phyloP scores from a whole-genome alignment of 37 sponge, comb jelly and placozoan genomes.

The Chondrosia reniformis region DNA sequence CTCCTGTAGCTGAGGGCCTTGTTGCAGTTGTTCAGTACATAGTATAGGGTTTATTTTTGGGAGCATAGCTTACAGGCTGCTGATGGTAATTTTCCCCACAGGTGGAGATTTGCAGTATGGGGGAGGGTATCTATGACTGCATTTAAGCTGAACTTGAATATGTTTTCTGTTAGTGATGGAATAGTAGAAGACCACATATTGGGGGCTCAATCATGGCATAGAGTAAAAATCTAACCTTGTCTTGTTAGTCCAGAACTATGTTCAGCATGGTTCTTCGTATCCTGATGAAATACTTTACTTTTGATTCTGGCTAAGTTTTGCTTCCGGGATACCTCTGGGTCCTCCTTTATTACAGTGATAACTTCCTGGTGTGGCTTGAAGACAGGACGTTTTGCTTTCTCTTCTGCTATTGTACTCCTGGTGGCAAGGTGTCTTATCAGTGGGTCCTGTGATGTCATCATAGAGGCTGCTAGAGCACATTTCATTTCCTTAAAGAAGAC shows the following conservation, averaged over 20 bases:
- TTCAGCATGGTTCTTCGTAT: background rate
- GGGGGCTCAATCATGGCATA: background rate
- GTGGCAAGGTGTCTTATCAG: background rate
- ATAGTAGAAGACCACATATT: background rate
- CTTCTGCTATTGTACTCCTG: background rate
- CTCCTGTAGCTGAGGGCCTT: background rate
- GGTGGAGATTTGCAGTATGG: constrained; percentile 5
- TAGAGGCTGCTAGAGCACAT: background rate
- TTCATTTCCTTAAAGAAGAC: background rate
- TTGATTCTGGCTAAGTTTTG: background rate
- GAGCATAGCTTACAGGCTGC: background rate
- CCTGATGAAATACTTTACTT: background rate
- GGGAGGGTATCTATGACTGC: background rate
- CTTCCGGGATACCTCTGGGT: background rate
- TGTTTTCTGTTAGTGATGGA: background rate
- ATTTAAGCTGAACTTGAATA: background rate
- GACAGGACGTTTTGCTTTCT: background rate
- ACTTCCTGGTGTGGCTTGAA: background rate
- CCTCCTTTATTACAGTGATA: background rate
- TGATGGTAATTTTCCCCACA: background rate
- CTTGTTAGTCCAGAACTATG: background rate
- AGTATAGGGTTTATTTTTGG: background rate
- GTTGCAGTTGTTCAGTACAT: background rate
- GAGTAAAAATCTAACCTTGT: background rate
- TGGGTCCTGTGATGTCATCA: background rate